A percentile compares a stretch with the other conserved stretches of the same genome.
These are phyloP conservation scores for Drosophila mayri DNA, from an alignment of 1,140 invertebrate species.

Conservation along the genomic window DNA sequence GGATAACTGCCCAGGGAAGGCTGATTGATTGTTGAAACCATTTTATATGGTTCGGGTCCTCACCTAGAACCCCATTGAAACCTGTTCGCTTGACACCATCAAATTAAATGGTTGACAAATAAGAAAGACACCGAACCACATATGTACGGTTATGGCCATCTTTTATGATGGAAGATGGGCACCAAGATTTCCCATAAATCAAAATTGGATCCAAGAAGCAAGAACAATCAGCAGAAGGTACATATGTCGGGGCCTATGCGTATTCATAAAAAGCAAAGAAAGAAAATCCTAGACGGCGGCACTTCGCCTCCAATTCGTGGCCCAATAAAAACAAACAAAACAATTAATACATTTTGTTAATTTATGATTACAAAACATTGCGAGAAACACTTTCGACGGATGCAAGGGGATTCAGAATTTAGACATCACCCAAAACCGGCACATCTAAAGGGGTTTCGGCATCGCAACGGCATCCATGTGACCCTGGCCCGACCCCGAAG, in stretches of 20 bases:
- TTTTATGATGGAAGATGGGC: slow-evolving; percentile 33
- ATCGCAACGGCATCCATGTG: slow-evolving; percentile 23
- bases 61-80: slow-evolving; percentile 28
- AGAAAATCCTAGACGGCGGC: slow-evolving; percentile 60
- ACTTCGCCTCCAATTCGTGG: slow-evolving; percentile 70
- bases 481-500: slow-evolving; percentile 52
- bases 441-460: slow-evolving; percentile 49
- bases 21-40: slow-evolving; percentile 28
- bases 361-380: slow-evolving; percentile 84
- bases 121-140: slow-evolving; percentile 46
- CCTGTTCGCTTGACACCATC: slow-evolving; percentile 51
- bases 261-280: slow-evolving; percentile 16
- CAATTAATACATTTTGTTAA: slow-evolving; percentile 85
- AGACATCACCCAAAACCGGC: slow-evolving; percentile 69
- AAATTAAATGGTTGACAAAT: slow-evolving; percentile 65
- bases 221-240: slow-evolving; percentile 39
- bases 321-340: slow-evolving; percentile 81
- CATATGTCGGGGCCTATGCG: slow-evolving; percentile 1
- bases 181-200: slow-evolving; percentile 29
- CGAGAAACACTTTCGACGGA: slow-evolving; percentile 70
- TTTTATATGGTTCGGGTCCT: slow-evolving; percentile 17
- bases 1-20: not conserved
- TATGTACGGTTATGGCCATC: slow-evolving; percentile 19
- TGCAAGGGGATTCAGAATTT: slow-evolving; percentile 51
- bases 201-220: slow-evolving; percentile 24